Percentiles rank a stretch among this genome's conserved stretches.
Conservation (phyloP, 1,140 invertebrate genomes). For the Gryllus bimaculatus region DNA sequence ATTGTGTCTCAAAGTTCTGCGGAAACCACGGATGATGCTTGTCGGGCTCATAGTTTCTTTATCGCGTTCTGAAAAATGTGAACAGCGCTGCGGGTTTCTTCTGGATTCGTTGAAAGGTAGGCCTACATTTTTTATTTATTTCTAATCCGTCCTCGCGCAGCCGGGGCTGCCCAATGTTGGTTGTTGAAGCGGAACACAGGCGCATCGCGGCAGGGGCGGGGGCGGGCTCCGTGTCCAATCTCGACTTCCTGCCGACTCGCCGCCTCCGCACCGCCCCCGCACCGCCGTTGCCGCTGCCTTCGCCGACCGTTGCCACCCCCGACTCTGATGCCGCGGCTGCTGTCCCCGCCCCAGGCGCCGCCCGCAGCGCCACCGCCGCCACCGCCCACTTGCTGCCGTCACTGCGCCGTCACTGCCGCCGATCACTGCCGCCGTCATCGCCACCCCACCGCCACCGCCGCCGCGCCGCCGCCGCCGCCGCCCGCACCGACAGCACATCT, state of each 20-base stretch:
- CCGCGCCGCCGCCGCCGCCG: too few relatives aligned
- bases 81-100: background rate
- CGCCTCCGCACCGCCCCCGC: too few relatives aligned
- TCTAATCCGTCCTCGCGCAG: background rate
- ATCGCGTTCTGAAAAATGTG: background rate
- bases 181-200: slow-evolving; percentile 3
- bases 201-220: background rate
- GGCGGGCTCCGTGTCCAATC: background rate
- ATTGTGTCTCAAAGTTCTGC: too few relatives aligned
- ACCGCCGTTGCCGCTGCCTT: background rate
- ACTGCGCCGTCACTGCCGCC: too few relatives aligned
- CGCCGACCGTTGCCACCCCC: too few relatives aligned
- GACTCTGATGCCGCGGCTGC: too few relatives aligned
- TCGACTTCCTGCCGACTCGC: background rate
- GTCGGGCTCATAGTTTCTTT: background rate
- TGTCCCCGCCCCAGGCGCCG: too few relatives aligned
- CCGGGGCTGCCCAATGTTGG: background rate
- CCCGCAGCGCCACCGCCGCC: too few relatives aligned
- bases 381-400: too few relatives aligned
- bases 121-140: background rate
- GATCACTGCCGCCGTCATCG: too few relatives aligned
- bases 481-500: background rate
- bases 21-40: too few relatives aligned
- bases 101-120: background rate
- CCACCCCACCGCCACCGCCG: too few relatives aligned